A percentile compares a stretch with the other conserved stretches of the same genome.
Evolutionary conservation across 1,140 invertebrate species (phyloP).

Genomic region (Portunus trituberculatus): DNA sequence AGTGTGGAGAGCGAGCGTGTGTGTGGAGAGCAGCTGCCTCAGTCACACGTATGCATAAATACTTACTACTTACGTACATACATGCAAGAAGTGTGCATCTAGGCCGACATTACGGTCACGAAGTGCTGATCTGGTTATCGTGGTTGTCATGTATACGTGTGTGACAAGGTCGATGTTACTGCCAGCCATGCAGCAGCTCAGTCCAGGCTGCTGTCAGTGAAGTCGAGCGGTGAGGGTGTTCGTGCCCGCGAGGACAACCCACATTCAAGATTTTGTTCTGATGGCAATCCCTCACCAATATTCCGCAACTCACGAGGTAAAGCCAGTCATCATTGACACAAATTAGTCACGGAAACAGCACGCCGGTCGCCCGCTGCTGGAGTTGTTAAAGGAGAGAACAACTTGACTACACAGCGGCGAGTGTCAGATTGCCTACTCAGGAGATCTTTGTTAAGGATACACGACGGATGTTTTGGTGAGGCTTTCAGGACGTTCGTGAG

Average conservation of each 20-base stretch:
- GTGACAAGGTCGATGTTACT: background rate
- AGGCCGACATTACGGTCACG: background rate
- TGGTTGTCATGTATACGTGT: background rate
- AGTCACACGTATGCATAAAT: background rate
- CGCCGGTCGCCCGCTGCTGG: background rate
- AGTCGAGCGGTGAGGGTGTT: background rate
- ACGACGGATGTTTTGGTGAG: background rate
- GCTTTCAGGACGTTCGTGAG: background rate
- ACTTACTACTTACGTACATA: background rate
- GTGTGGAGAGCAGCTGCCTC: background rate
- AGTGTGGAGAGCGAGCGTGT: background rate
- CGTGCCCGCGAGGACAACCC: background rate
- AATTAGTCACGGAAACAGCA: background rate
- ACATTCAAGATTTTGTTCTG: background rate
- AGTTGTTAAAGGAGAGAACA: background rate
- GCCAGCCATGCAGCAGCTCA: background rate
- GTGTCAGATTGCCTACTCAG: background rate
- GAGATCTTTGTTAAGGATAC: conserved; percentile 3
- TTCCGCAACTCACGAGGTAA: background rate
- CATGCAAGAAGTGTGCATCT: background rate
- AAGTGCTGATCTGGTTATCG: background rate
- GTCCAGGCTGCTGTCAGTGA: background rate
- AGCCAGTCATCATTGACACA: too few relatives aligned
- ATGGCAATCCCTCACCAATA: background rate
- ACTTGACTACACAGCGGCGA: background rate